These are phyloP conservation scores for Barnardius zonarius DNA, from an alignment of 2,113 vertebrate genomes.

Conservation along the genomic window DNA sequence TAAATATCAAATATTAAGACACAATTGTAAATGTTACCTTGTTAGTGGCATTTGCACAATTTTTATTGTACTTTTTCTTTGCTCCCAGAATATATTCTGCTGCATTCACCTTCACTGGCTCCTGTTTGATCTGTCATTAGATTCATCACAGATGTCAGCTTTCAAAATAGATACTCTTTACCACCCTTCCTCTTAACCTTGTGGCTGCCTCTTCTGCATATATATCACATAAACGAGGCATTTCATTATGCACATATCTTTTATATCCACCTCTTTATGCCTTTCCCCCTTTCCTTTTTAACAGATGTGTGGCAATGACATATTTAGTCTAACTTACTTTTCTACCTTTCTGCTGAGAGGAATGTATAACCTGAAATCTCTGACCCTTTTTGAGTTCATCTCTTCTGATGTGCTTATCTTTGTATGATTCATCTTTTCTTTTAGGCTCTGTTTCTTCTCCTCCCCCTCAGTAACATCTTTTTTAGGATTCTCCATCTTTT, in stretches of 20 bases:
- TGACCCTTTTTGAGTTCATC: background rate
- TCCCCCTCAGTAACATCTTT: background rate
- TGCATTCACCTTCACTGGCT: background rate
- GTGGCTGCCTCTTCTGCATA: background rate
- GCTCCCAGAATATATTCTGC: background rate
- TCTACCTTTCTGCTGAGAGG: background rate
- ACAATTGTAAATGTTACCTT: conserved; percentile 31
- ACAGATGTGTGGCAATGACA: background rate
- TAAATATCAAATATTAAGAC: conserved; percentile 46
- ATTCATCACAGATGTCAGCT: background rate
- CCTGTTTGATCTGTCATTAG: background rate
- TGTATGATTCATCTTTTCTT: background rate
- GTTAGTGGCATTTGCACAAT: conserved; percentile 58
- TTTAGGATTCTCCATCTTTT: background rate
- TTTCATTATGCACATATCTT: background rate
- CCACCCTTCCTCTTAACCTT: background rate
- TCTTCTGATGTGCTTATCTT: background rate
- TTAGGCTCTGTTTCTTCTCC: background rate
- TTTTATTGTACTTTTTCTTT: conserved; percentile 35
- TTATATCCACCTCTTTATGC: background rate
- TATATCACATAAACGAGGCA: background rate
- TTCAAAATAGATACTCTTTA: background rate
- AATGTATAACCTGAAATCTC: background rate
- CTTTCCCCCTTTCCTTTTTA: background rate
- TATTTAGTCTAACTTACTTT: conserved; percentile 5